These are phyloP conservation scores for Euzophera pinguis DNA, from an alignment of 2,888 invertebrate genomes.

Conservation along the genomic window DNA sequence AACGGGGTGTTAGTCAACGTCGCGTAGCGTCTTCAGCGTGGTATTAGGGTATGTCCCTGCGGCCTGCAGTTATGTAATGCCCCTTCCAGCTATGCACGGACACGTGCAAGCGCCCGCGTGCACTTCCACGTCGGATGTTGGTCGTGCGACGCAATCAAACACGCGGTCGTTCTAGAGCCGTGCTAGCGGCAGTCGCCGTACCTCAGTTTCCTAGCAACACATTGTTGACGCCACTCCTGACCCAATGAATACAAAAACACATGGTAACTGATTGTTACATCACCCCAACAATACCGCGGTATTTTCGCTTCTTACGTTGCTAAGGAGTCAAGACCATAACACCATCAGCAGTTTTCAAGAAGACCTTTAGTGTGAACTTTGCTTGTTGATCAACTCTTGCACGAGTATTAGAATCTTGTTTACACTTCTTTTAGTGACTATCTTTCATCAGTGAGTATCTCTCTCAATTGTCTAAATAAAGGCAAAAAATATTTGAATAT, in stretches of 20 bases:
- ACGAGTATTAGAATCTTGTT: neutral
- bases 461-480: no score
- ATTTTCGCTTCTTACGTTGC: conserved; percentile 53
- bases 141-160: conserved; percentile 47
- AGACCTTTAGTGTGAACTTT: conserved; percentile 28
- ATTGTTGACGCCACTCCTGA: conserved; percentile 74
- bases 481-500: no score
- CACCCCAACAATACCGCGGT: conserved; percentile 49
- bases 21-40: conserved; percentile 46
- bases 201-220: conserved; percentile 77
- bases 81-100: conserved; percentile 50
- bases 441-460: neutral
- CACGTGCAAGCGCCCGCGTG: conserved; percentile 71
- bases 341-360: conserved; percentile 30
- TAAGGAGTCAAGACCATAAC: conserved; percentile 53
- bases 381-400: conserved; percentile 22
- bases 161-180: conserved; percentile 34
- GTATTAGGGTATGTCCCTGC: conserved; percentile 38
- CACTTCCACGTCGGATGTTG: conserved; percentile 65
- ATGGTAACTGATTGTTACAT: conserved; percentile 70
- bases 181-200: conserved; percentile 33
- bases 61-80: conserved; percentile 62
- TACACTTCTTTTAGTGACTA: neutral
- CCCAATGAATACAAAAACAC: conserved; percentile 74
- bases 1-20: conserved; percentile 57